phyloP scores from a whole-genome alignment of 2,888 invertebrate genomes.

The Caenorhabditis uteleia region DNA sequence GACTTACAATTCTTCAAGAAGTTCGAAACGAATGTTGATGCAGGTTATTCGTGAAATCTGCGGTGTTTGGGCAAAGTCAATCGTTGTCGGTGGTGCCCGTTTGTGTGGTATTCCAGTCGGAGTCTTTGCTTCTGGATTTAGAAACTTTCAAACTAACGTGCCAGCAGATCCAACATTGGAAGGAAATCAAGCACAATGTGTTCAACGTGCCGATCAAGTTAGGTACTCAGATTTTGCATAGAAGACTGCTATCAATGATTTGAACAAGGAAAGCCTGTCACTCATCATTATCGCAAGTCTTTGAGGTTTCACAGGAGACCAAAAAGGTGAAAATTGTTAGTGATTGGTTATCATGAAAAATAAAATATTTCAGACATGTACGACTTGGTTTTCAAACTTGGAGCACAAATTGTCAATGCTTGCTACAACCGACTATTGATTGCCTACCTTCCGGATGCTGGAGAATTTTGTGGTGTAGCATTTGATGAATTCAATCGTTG shows the following conservation, averaged over 20 bases:
- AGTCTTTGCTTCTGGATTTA: slow-evolving; percentile 93
- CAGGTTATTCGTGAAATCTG: slow-evolving; percentile 81
- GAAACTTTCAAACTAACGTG: slow-evolving; percentile 89
- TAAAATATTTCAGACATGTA: slow-evolving; percentile 81
- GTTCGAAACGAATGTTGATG: slow-evolving; percentile 31
- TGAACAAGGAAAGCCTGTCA: slow-evolving; percentile 89
- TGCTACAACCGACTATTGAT: slow-evolving; percentile 85
- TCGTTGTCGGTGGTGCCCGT: slow-evolving; percentile 82
- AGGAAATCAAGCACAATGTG: slow-evolving; percentile 25
- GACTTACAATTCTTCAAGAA: slow-evolving; percentile 44
- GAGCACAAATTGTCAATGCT: slow-evolving; percentile 97
- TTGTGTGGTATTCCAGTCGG: slow-evolving; percentile 96
- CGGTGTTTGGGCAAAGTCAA: slow-evolving; percentile 95
- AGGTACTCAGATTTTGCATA: slow-evolving; percentile 99
- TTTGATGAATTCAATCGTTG: slow-evolving; percentile 98
- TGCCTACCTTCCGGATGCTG: slow-evolving; percentile 95
- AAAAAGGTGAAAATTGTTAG: slow-evolving; percentile 80
- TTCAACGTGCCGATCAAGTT: slow-evolving; percentile 81
- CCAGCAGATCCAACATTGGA: slow-evolving; percentile 93
- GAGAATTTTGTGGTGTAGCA: slow-evolving; percentile 94
- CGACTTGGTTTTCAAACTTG: slow-evolving; percentile 96
- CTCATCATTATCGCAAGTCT: slow-evolving; percentile 98
- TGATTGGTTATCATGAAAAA: background rate
- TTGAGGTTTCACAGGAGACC: slow-evolving; percentile 98
- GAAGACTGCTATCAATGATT: slow-evolving; percentile 97